Evolutionary conservation across 2,888 invertebrate genomes (phyloP), one percentile per base, ranked within the genome.

Genomic region (Taenaris catops): DNA sequence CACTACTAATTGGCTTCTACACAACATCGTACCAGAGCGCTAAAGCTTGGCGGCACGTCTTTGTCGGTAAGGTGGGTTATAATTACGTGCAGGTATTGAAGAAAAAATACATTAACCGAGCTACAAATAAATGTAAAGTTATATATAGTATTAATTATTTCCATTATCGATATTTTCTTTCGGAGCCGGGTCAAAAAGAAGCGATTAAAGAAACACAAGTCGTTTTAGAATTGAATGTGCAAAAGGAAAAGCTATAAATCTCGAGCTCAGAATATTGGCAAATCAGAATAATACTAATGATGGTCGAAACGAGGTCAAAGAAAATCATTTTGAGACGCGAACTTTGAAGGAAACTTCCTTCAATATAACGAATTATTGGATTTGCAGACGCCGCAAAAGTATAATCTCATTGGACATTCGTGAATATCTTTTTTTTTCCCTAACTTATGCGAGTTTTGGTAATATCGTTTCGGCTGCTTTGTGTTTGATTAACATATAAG

Each of bases 311-410:
- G 58, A 67, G 66, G 65, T 71, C 74, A 73, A 74, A 74, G 70
- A 67, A 67, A 73, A 72, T 78, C 61, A 75, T 74, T 69, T 63
- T 62, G 60, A 63, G 63, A 53, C 55, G 61, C 55, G 53, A 72
- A 70, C 64, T 78, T 67, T 52, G 63, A 52, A 51, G 56, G 63
- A 67, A 79, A 78, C 56, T 78, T 78, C 75, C 67, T 75, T 74
- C 70, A 72, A 74, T 73, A 73, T 74, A 72, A 76, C 72, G 74
- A 79, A 79, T 80, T 78, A 80, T 80, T 80, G 73, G 75, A 75
- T 72, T 66, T 68, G 58, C 60, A 63, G 68, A 66, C 65, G 64
- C 58, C 65, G 63, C 56, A 53, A 40, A 43, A 52, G 57, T 58
- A 60, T 61, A 62, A 60, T 60, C 57, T 58, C 66, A 67, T 70